Conservation (phyloP, 2,797 vertebrate genomes). For the Cetoscarus ocellatus region DNA sequence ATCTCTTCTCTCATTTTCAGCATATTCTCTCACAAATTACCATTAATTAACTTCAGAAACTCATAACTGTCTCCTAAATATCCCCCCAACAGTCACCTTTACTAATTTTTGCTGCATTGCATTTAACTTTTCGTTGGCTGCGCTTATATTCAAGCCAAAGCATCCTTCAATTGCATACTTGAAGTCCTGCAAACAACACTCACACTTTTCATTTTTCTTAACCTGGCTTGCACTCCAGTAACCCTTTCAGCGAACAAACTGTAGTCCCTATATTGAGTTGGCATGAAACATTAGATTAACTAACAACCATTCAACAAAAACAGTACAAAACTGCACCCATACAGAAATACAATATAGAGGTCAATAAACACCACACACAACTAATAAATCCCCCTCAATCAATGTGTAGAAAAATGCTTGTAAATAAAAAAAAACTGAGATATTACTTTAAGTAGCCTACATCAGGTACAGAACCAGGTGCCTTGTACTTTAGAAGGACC, state of each 20-base stretch:
- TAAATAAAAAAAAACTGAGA: too few species aligned
- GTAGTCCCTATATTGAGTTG: too few species aligned
- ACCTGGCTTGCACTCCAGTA: slow-evolving; percentile 20
- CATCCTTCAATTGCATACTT: slow-evolving; percentile 48
- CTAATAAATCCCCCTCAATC: too few species aligned
- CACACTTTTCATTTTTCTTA: slow-evolving; percentile 24
- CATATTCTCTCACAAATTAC: slow-evolving; percentile 23
- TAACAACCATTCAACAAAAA: too few species aligned
- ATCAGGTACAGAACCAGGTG: too few species aligned
- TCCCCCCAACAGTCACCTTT: slow-evolving; percentile 17
- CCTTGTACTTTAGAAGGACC: too few species aligned
- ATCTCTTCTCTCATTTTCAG: slow-evolving; percentile 30
- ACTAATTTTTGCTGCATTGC: slow-evolving; percentile 50
- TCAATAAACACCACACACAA: too few species aligned
- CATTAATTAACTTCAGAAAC: slow-evolving; percentile 34
- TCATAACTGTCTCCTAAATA: slow-evolving; percentile 21
- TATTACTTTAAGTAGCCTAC: too few species aligned
- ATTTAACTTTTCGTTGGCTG: slow-evolving; percentile 51
- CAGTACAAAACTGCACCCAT: too few species aligned
- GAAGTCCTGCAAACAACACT: slow-evolving; percentile 27
- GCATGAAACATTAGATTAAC: too few species aligned
- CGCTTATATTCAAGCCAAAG: slow-evolving; percentile 48
- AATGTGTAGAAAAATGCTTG: too few species aligned
- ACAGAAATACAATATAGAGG: too few species aligned
- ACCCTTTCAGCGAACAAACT: neutral